Conservation (phyloP, 2,888 invertebrate genomes). For the Phortica magna region DNA sequence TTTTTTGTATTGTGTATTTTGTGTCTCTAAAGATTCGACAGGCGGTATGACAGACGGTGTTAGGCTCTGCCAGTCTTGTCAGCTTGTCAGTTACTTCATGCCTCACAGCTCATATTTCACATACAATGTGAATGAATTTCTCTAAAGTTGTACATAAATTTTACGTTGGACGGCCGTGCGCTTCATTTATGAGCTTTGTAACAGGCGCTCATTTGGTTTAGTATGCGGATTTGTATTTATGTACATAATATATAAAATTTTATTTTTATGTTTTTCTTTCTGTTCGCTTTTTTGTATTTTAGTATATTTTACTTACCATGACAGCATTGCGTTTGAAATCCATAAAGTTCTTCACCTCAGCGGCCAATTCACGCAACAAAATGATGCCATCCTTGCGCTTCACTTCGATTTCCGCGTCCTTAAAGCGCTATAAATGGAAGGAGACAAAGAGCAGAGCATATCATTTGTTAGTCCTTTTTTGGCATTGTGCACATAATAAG, state of each 20-base stretch:
- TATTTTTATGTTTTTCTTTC: constrained; percentile 7
- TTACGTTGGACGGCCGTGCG: no score
- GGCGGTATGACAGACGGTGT: no score
- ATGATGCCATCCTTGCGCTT: constrained; percentile 90
- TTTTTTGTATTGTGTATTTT: constrained; percentile 59
- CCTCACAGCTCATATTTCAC: no score
- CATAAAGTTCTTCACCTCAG: constrained; percentile 95
- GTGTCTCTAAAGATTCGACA: constrained; percentile 18
- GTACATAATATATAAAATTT: constrained; percentile 36
- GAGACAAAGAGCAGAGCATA: constrained; percentile 14
- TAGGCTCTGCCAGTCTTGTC: constrained; percentile 54
- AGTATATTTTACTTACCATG: constrained; percentile 83
- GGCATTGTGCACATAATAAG: constrained; percentile 47
- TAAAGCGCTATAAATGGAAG: constrained; percentile 84
- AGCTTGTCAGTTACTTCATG: constrained; percentile 48
- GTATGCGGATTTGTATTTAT: constrained; percentile 47
- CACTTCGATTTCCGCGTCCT: constrained; percentile 87
- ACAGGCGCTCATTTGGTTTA: not conserved
- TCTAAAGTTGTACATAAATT: no score
- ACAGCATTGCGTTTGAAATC: constrained; percentile 95
- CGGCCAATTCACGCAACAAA: constrained; percentile 91
- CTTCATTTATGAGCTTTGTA: no score
- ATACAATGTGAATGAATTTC: no score
- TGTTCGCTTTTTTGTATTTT: constrained; percentile 11
- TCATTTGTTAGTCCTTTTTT: constrained; percentile 30